A percentile compares a stretch with the other conserved stretches of the same genome.
Evolutionary conservation across 2,888 invertebrate species (phyloP).

Genomic region (Caenorhabditis panamensis): DNA sequence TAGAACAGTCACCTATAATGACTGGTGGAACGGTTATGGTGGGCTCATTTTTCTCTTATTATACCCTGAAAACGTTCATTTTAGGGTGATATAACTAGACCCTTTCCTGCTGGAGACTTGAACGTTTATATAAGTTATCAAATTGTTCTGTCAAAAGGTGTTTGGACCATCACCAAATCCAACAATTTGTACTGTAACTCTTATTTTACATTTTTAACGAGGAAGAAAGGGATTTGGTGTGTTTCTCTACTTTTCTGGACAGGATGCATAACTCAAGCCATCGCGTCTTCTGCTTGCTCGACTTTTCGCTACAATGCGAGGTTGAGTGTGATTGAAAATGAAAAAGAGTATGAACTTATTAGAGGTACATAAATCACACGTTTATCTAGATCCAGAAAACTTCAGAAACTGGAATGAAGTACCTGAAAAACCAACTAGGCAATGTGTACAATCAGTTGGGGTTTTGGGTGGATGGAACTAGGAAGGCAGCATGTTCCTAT

Average conservation of each 20-base stretch:
- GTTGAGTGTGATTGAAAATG: neutral
- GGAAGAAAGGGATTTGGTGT: conserved; percentile 6
- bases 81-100: no score
- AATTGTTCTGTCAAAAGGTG: conserved; percentile 3
- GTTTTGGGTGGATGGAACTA: conserved; percentile 19
- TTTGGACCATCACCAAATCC: conserved; percentile 1
- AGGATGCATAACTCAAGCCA: no score
- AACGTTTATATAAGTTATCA: conserved; percentile 2
- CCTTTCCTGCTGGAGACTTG: no score
- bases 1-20: neutral
- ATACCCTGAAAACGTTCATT: no score
- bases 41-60: neutral
- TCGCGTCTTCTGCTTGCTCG: no score
- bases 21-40: neutral
- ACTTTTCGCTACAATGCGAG: no score
- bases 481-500: conserved; percentile 6
- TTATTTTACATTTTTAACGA: neutral
- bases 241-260: neutral
- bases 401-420: neutral
- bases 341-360: no score
- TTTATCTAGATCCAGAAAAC: neutral
- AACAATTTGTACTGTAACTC: neutral
- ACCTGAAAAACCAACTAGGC: neutral
- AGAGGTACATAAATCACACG: no score
- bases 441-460: neutral